Conservation (phyloP, 2,888 invertebrate genomes). For the Anthophora plumipes region DNA sequence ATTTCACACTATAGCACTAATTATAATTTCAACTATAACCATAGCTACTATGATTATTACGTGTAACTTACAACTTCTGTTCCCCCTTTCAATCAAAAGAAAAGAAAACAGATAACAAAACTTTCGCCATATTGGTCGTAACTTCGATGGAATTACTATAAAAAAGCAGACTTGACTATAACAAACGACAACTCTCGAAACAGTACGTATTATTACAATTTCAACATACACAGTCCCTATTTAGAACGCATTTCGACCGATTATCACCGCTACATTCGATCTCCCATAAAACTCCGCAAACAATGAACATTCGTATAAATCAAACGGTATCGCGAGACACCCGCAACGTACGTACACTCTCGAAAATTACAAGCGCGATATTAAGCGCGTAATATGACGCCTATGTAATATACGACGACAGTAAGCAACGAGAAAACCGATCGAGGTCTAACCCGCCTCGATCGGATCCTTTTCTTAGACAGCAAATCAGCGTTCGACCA, state of each 20-base stretch:
- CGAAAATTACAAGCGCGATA: slow-evolving; percentile 21
- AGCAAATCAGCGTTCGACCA: not conserved
- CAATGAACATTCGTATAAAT: slow-evolving; percentile 24
- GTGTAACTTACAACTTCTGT: too few species aligned
- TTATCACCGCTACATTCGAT: slow-evolving; percentile 7
- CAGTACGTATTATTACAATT: slow-evolving; percentile 1
- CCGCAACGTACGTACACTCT: not conserved
- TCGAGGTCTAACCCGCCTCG: not conserved
- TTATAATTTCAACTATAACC: too few species aligned
- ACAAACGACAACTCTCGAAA: not conserved
- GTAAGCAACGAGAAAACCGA: slow-evolving; percentile 5
- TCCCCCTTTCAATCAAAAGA: not conserved
- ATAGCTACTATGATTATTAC: too few species aligned
- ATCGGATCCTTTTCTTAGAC: not conserved
- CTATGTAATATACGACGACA: slow-evolving; percentile 20
- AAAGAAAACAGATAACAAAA: not conserved
- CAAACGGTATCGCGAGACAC: not conserved
- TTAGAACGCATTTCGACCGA: slow-evolving; percentile 4
- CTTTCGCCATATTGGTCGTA: not conserved
- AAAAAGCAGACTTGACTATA: not conserved
- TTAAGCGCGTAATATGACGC: slow-evolving; percentile 30
- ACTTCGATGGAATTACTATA: not conserved
- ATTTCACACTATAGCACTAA: too few species aligned
- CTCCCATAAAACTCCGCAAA: not conserved
- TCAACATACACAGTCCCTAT: not conserved